phyloP scores from a whole-genome alignment of 2,797 vertebrate genomes.

The Pteropus rufus region DNA sequence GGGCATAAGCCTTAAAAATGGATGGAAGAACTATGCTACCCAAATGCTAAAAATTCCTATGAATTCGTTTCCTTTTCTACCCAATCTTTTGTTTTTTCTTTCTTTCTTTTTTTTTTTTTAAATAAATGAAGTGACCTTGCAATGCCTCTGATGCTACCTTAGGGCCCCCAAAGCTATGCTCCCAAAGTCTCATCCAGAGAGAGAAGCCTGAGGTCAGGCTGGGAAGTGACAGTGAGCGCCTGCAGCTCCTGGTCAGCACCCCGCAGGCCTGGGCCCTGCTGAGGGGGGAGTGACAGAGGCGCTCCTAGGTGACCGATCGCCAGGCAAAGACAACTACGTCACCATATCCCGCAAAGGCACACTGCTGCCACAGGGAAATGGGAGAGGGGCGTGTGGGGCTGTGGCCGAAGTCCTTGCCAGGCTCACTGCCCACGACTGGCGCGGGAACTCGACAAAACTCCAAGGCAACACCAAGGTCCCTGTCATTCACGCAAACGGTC shows the following conservation, averaged over 20 bases:
- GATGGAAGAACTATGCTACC: not conserved
- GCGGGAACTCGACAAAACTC: not conserved
- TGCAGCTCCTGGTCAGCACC: accelerated
- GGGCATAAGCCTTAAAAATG: not conserved
- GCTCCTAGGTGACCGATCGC: not conserved
- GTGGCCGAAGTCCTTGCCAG: accelerated
- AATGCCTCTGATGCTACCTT: not conserved
- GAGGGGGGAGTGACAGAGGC: not conserved
- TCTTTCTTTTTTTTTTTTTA: not conserved
- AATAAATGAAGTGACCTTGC: not conserved
- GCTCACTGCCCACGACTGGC: not conserved
- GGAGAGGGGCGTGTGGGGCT: accelerated
- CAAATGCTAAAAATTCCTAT: not conserved
- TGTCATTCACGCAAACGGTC: accelerated
- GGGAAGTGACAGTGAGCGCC: not conserved
- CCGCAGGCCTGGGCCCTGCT: not conserved
- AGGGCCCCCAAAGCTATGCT: not conserved
- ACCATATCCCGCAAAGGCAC: not conserved
- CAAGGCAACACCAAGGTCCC: not conserved
- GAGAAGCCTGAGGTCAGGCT: not conserved
- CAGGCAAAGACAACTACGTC: accelerated
- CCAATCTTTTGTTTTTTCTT: no score
- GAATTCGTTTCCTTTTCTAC: not conserved
- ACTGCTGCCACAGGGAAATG: accelerated
- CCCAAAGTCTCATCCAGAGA: not conserved